These are phyloP conservation scores for Cyclophora punctaria DNA, from an alignment of 2,888 invertebrate species.

Conservation along the genomic window DNA sequence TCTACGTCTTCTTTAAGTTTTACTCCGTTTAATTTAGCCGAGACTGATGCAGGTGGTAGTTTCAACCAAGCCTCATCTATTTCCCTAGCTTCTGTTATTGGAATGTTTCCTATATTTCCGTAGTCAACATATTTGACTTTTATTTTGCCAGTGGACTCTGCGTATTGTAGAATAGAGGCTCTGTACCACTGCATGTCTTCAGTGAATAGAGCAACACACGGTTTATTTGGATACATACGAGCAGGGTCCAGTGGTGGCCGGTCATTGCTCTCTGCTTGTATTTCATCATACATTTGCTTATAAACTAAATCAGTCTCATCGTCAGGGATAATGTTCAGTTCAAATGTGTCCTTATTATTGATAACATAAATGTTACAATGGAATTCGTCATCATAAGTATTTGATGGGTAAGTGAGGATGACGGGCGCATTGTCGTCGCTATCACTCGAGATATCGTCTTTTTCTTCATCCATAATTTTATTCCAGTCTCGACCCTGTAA, in stretches of 20 bases:
- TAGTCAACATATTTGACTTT: conserved; percentile 84
- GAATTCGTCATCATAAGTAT: conserved; percentile 33
- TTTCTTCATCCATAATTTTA: conserved; percentile 40
- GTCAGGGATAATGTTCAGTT: conserved; percentile 49
- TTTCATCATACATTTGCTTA: conserved; percentile 58
- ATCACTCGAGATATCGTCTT: conserved; percentile 27
- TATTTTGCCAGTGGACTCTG: conserved; percentile 53
- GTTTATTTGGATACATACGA: conserved; percentile 56
- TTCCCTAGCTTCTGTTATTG: conserved; percentile 57
- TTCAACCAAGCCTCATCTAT: conserved; percentile 64
- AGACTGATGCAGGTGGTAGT: conserved; percentile 69
- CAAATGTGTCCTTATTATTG: conserved; percentile 38
- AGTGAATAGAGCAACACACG: conserved; percentile 78
- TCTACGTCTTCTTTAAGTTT: conserved; percentile 43
- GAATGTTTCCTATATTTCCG: conserved; percentile 77
- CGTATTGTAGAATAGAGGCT: conserved; percentile 74
- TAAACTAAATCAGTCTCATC: conserved; percentile 58
- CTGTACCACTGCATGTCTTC: conserved; percentile 83
- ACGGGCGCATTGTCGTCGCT: conserved; percentile 22
- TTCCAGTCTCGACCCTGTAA: conserved; percentile 47
- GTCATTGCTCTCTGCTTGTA: conserved; percentile 56
- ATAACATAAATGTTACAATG: conserved; percentile 47
- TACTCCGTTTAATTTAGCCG: conserved; percentile 60
- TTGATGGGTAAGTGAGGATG: conserved; percentile 31
- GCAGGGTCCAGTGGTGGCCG: conserved; percentile 55